A percentile compares a stretch with the other conserved stretches of the same genome.
phyloP scores from a whole-genome alignment of 2,888 invertebrate genomes.

The Trissolcus brochymenae region DNA sequence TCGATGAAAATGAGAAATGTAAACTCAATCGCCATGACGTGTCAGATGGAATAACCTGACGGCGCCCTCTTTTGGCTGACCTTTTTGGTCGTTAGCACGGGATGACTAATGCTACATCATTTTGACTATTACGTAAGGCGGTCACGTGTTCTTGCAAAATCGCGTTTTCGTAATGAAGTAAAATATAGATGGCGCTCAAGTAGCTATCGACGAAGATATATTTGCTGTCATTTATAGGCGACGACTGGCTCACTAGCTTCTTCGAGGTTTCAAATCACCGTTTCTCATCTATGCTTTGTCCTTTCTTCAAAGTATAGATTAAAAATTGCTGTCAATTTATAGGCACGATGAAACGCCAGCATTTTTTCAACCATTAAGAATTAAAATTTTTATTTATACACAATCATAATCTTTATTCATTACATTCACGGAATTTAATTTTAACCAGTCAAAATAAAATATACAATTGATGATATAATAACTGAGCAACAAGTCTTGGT shows the following conservation, averaged over 20 bases:
- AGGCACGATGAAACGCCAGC: too few species aligned
- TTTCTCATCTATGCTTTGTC: neutral
- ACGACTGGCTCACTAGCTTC: neutral
- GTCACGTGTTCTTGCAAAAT: constrained; percentile 60
- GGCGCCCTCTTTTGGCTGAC: constrained; percentile 22
- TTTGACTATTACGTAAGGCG: constrained; percentile 56
- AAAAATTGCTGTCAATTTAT: too few species aligned
- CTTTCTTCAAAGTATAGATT: neutral
- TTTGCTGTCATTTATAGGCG: constrained; percentile 3
- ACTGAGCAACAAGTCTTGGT: too few species aligned
- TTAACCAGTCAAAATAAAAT: too few species aligned
- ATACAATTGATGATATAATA: too few species aligned
- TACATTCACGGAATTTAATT: too few species aligned
- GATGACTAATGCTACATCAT: constrained; percentile 42
- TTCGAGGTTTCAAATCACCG: too few species aligned
- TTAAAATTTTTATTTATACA: too few species aligned
- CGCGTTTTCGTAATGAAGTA: constrained; percentile 39
- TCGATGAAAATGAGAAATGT: constrained; percentile 51
- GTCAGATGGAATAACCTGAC: constrained; percentile 38
- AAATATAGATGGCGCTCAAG: constrained; percentile 39
- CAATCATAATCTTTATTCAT: too few species aligned
- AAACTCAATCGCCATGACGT: constrained; percentile 52
- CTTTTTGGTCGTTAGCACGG: constrained; percentile 1
- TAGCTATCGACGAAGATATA: constrained; percentile 24
- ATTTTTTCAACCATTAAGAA: too few species aligned